Base-by-base conservation (phyloP, 2,113 vertebrate genomes). In the Leptocoma aspasia region DNA sequence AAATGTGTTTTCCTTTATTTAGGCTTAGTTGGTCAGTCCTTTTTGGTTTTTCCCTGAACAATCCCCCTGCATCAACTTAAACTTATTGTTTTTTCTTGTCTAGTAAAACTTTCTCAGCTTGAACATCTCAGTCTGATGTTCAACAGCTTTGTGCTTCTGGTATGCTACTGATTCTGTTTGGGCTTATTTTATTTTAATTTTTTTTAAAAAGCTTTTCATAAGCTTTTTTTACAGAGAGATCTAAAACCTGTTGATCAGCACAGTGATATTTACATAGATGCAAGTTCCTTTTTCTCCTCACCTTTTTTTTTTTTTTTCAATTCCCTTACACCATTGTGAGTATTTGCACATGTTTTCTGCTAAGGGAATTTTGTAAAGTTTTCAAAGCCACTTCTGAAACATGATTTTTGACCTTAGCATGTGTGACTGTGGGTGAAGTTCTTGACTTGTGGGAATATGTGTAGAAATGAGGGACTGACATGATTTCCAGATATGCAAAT, bases 401-500 rank as follows among this genome's bases (percentile, higher is more conserved):
- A 59, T 35, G 35, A 63, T 90, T 94, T 91, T 53, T 82, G 75
- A 47, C 27, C 69, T 82, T 33, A 85, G 27, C 27, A 37, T 42
- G 45, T 53, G n/a, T 80, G 47, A 59, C 54, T 86, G 42, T 91
- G 1, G 1, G 24, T 64, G 15, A 47, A 73, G 35, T 54, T 94
- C 75, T 87, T 95, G 35, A 82, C 41, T 94, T 78, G 23, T 68
- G 81, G n/a, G 45, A 33, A 31, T 89, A 59, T 49, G 59, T 39
- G 72, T 24, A 81, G 64, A 95, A 91, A 61, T 52, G 37, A 73
- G 31, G 44, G 71, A 83, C 56, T 87, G 63, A 12, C 35, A 54
- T 57, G 71, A 83, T 73, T 89, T 92, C 66, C 72, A 79, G 63
- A 49, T 77, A 93, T 71, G 64, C 28, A 90, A 86, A 82, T 82